Conservation (phyloP, 1,140 invertebrate genomes). For the Leptoteleia sp. region DNA sequence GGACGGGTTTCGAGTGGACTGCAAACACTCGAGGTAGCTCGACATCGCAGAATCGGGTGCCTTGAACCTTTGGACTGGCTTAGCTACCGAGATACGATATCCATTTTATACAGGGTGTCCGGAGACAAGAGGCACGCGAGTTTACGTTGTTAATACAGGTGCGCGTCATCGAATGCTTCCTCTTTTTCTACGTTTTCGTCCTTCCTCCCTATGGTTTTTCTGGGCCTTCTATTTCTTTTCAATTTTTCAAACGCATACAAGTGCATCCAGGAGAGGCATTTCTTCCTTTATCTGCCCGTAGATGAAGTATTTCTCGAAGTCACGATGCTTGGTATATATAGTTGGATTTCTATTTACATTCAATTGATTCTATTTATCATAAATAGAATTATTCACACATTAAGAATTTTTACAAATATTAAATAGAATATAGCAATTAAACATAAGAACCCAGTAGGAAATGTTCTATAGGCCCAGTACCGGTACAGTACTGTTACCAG, state of each 20-base stretch:
- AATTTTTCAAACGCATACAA: constrained; percentile 18
- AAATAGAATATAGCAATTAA: too few species aligned
- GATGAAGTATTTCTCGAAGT: too few species aligned
- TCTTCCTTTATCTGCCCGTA: too few species aligned
- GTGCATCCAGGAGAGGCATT: constrained; percentile 3
- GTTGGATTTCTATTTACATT: too few species aligned
- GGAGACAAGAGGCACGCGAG: constrained; percentile 44
- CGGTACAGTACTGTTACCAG: too few species aligned
- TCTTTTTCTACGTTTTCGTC: constrained; percentile 57
- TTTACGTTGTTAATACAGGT: constrained; percentile 60
- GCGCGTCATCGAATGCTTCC: constrained; percentile 53
- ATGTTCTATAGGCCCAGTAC: too few species aligned
- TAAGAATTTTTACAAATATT: too few species aligned
- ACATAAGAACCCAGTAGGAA: too few species aligned
- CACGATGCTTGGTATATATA: too few species aligned
- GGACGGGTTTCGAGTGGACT: constrained; percentile 73
- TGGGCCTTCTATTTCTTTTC: constrained; percentile 14
- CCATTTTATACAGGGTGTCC: constrained; percentile 64
- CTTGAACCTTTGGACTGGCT: constrained; percentile 59
- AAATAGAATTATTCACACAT: too few species aligned
- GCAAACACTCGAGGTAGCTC: constrained; percentile 74
- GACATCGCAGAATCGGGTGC: constrained; percentile 64
- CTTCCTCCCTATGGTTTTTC: too few species aligned
- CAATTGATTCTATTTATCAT: too few species aligned
- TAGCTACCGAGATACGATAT: constrained; percentile 62